Base-by-base conservation (phyloP, 2,797 vertebrate genomes). In the Falco naumanni region DNA sequence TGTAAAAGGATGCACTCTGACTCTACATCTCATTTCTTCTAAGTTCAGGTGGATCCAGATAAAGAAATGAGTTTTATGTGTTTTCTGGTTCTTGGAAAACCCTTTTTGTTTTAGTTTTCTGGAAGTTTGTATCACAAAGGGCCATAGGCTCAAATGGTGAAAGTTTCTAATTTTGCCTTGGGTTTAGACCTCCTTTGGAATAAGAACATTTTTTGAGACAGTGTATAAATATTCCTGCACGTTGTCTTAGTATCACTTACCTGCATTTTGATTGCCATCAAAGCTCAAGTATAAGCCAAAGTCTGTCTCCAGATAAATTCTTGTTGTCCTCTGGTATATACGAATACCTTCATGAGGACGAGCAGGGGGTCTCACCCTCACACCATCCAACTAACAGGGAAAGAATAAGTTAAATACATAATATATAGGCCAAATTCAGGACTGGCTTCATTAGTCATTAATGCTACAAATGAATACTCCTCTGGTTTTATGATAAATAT, bases 271-370 rank as follows among this genome's bases (percentile, higher is more conserved):
- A 34, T 43, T 81, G 71, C 98, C 98, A 89, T 98, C 97, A 91
- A 98, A 99, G 63, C 98, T 96, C 51, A 99, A 70, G 1, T 97
- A 97, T 39, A 99, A 97, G 33, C 99, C 99, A 92, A 99, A 99
- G 95, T 99, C 98, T 8, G 99, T 98, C 93, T 98, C 97, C 74
- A 99, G 84, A 94, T 97, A 97, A 93, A 99, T 97, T 74, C 79
- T 97, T 78, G 88, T 98, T 56, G 85, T 97, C 19, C n/a, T 97
- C 92, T 98, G 80, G 65, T 90, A 90, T 85, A 99, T 98, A 5
- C 18, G 95, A 31, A 99, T 95, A 70, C 99, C 99, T 72, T 97
- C 95, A 77, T 97, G 92, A 12, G 98, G 98, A 68, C 83, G 97
- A 74, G 97, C 68, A 31, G 98, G 98, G 24, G 96, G 81, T 24